These are phyloP conservation scores for Hypotaenidia philippensis DNA, from an alignment of 2,797 vertebrate species.

Conservation along the genomic window DNA sequence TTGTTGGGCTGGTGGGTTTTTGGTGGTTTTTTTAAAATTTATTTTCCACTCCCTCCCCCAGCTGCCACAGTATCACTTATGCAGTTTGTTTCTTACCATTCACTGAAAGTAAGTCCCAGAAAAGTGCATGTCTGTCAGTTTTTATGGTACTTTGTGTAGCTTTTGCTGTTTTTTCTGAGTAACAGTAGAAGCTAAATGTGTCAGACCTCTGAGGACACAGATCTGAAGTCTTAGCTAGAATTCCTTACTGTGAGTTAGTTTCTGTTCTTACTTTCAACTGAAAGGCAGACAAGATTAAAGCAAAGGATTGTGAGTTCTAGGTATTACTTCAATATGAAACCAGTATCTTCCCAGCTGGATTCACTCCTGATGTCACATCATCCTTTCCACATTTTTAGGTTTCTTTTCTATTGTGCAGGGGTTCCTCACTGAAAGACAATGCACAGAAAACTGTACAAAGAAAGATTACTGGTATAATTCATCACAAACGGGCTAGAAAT, in stretches of 20 bases:
- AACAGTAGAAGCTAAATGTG: constrained; percentile 22
- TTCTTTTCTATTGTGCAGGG: not conserved
- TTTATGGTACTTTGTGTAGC: not conserved
- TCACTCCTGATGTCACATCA: not conserved
- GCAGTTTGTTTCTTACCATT: constrained; percentile 16
- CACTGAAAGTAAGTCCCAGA: constrained; percentile 53
- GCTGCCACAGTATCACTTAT: not conserved
- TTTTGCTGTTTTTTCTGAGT: not conserved
- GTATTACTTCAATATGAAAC: not conserved
- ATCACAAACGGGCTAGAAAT: not conserved
- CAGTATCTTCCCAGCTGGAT: not conserved
- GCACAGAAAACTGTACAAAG: not conserved
- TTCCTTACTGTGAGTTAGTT: not conserved
- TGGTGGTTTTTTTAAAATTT: not conserved
- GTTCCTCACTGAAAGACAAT: not conserved
- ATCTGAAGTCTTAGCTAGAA: not conserved
- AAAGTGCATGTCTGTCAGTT: constrained; percentile 31
- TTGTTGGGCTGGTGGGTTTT: not conserved
- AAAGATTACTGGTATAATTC: not conserved
- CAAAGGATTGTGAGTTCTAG: not conserved
- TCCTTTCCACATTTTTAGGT: not conserved
- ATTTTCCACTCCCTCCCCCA: not conserved
- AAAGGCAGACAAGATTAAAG: not conserved
- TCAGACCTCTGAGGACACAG: not conserved
- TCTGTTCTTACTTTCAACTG: not conserved